phyloP scores from a whole-genome alignment of 1,140 invertebrate species.

The Nixonia krombeini region DNA sequence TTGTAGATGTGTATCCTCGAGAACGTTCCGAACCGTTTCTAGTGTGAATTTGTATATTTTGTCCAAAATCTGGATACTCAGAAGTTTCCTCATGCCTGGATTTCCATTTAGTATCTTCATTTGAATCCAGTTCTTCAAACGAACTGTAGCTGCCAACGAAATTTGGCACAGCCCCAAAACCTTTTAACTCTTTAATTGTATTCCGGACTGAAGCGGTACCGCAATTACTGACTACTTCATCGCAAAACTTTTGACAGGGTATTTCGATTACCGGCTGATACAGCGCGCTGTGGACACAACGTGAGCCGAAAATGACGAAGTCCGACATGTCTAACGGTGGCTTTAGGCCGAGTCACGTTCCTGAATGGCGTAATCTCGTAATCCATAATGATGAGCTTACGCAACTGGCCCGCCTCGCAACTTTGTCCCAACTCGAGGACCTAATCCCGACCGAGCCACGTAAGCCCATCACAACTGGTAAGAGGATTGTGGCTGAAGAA shows the following conservation, averaged over 20 bases:
- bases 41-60: too few relatives aligned
- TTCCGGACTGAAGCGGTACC: neutral
- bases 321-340: neutral
- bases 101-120: too few relatives aligned
- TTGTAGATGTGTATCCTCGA: too few relatives aligned
- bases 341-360: constrained; percentile 18
- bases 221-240: neutral
- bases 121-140: too few relatives aligned
- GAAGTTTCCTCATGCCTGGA: too few relatives aligned
- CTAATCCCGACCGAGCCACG: constrained; percentile 2
- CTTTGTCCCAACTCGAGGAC: constrained; percentile 5
- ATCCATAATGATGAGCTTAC: constrained; percentile 11
- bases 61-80: too few relatives aligned
- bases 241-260: constrained; percentile 26
- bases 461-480: constrained; percentile 8
- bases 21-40: too few relatives aligned
- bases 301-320: constrained; percentile 6
- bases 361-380: constrained; percentile 8
- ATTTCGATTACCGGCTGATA: constrained; percentile 40
- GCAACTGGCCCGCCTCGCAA: constrained; percentile 1
- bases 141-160: neutral
- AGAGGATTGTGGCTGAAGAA: constrained; percentile 7
- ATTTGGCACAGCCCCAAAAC: neutral
- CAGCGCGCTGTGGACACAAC: constrained; percentile 18
- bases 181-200: constrained; percentile 7